Evolutionary conservation across 2,797 vertebrate species (phyloP).

Genomic region (Tokudaia tokunoshimensis): DNA sequence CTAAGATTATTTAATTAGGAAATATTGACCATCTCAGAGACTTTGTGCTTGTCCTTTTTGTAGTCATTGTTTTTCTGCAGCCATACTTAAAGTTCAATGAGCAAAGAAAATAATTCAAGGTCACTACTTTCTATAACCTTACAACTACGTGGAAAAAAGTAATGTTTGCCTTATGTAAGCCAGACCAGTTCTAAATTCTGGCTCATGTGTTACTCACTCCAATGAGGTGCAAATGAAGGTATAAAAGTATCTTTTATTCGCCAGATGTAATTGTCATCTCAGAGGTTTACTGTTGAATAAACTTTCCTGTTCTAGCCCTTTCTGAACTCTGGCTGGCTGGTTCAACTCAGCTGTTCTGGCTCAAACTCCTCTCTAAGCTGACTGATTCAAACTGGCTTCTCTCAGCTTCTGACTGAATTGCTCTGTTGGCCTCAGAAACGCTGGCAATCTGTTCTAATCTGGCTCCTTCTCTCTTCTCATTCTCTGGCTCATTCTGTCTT

Average conservation of each 20-base stretch:
- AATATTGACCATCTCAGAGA: background rate
- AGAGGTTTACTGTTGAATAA: background rate
- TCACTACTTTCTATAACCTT: constrained; percentile 8
- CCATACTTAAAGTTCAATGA: background rate
- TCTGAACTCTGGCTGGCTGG: too few species aligned
- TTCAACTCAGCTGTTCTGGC: too few species aligned
- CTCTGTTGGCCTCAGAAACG: too few species aligned
- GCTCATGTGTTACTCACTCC: background rate
- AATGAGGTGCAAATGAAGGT: background rate
- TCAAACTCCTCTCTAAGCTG: too few species aligned
- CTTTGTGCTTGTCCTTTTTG: background rate
- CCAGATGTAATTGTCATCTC: background rate
- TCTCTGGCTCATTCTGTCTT: background rate
- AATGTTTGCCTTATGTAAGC: constrained; percentile 6
- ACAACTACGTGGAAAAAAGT: background rate
- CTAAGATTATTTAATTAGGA: background rate
- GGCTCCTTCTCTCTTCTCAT: too few species aligned
- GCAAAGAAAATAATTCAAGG: constrained; percentile 33
- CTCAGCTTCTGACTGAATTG: background rate
- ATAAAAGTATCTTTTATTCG: background rate
- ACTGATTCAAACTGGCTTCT: too few species aligned
- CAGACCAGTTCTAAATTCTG: constrained; percentile 2
- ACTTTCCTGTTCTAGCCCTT: too few species aligned
- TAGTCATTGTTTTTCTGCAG: background rate
- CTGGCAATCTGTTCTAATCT: too few species aligned